Percentiles rank a stretch among this genome's conserved stretches.
Conservation (phyloP, 1,140 invertebrate genomes). For the Sinella curviseta region DNA sequence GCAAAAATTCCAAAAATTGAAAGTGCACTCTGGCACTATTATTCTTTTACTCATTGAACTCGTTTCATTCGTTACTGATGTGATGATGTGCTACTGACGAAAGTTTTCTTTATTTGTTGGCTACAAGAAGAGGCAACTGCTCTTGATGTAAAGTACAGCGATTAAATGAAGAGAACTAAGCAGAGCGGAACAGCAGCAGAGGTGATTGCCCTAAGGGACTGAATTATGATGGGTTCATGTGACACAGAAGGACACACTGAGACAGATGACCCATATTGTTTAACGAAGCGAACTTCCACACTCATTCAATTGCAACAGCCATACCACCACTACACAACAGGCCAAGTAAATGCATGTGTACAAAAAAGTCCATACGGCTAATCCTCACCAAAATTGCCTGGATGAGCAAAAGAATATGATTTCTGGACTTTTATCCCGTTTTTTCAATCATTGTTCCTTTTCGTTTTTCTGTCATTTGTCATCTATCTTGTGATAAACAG, state of each 20-base stretch:
- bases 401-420: not conserved
- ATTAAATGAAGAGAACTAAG: not conserved
- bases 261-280: slow-evolving; percentile 21
- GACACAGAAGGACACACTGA: not conserved
- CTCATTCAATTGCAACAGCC: not conserved
- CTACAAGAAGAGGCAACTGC: not conserved
- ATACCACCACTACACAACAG: not conserved
- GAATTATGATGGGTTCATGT: not conserved
- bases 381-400: not conserved
- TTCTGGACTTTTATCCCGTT: no score
- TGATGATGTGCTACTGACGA: not conserved
- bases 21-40: no score
- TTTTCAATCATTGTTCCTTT: not conserved
- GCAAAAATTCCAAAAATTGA: no score
- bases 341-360: no score
- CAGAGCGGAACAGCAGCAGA: not conserved
- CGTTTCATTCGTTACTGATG: not conserved
- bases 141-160: not conserved
- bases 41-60: not conserved
- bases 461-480: not conserved
- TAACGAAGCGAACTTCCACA: slow-evolving; percentile 5
- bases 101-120: not conserved
- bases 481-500: slow-evolving; percentile 9
- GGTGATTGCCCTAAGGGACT: not conserved
- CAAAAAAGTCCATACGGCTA: slow-evolving; percentile 3